Evolutionary conservation across 2,888 invertebrate species (phyloP), one percentile per base, ranked within the genome.

Genomic region (Agonopterix subpropinquella): DNA sequence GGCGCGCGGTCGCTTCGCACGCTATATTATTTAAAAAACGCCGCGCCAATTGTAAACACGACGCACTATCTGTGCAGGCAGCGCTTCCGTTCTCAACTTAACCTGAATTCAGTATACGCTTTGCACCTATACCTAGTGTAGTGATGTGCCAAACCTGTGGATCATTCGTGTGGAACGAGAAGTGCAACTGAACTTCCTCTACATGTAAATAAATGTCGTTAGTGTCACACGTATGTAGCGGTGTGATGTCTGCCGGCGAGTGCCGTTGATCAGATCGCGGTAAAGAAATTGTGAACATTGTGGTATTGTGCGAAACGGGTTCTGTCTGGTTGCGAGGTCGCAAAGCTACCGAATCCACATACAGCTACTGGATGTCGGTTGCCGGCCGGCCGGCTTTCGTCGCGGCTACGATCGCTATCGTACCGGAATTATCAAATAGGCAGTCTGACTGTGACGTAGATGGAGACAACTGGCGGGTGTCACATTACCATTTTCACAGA

Each of bases 21-120:
- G 62, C 59, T 53, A 56, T 55, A 56, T 49, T 52, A 53, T 53
- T 57, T 63, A 73, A 77, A 74, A 77, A 74, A 70, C 76, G 73
- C 73, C 82, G 83, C 85, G 80, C 75, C 77, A 85, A 86, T 79
- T 78, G 80, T 84, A 86, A 86, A 86, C 87, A 88, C 84, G 82
- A 82, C 82, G 82, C 78, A 81, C 68, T 77, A 77, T 74, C 77
- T 73, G 73, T 72, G 70, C 68, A 66, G 69, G 70, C 68, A 66
- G 69, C 72, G 83, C 77, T 81, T 82, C 80, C 81, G 78, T 77
- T 80, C 75, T 77, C 76, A 73, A 76, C 67, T 66, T 77, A 80
- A 80, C 78, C 78, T 77, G 71, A 76, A 78, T 80, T 74, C 67
- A 71, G 71, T 65, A 64, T 65, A 62, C 58, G 66, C 66, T 71